Evolutionary conservation across 2,888 invertebrate species (phyloP).

Genomic region (Tuberolachnus salignus): DNA sequence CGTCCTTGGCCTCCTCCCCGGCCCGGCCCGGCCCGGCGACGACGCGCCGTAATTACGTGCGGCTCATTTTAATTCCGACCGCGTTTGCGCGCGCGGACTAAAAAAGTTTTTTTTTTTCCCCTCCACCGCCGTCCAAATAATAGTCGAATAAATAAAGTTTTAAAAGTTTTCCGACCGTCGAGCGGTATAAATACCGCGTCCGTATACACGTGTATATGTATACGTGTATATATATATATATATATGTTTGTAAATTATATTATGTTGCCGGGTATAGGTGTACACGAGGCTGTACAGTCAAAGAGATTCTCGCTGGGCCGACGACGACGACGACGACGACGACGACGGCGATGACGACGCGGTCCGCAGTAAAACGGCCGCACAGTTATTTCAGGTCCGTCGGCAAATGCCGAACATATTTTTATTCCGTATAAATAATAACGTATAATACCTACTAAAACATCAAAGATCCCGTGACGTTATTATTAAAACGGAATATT

Average conservation of each 20-base stretch:
- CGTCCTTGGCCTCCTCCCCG: neutral
- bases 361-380: neutral
- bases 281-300: neutral
- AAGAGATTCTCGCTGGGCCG: neutral
- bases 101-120: conserved; percentile 6
- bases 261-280: neutral
- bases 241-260: neutral
- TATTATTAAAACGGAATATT: no score
- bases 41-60: conserved; percentile 30
- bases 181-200: neutral
- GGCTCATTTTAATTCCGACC: conserved; percentile 49
- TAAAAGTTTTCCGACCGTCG: conserved; percentile 25
- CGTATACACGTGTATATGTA: neutral
- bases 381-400: neutral
- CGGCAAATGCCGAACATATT: neutral
- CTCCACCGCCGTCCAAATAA: neutral
- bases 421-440: no score
- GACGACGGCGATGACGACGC: no score
- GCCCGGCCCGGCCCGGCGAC: neutral
- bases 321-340: no score
- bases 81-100: conserved; percentile 3
- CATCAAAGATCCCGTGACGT: no score
- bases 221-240: neutral
- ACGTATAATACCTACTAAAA: no score
- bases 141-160: conserved; percentile 43